A percentile compares a stretch with the other conserved stretches of the same genome.
These are phyloP conservation scores for Procambarus clarkii DNA, from an alignment of 1,140 invertebrate genomes.

Conservation along the genomic window DNA sequence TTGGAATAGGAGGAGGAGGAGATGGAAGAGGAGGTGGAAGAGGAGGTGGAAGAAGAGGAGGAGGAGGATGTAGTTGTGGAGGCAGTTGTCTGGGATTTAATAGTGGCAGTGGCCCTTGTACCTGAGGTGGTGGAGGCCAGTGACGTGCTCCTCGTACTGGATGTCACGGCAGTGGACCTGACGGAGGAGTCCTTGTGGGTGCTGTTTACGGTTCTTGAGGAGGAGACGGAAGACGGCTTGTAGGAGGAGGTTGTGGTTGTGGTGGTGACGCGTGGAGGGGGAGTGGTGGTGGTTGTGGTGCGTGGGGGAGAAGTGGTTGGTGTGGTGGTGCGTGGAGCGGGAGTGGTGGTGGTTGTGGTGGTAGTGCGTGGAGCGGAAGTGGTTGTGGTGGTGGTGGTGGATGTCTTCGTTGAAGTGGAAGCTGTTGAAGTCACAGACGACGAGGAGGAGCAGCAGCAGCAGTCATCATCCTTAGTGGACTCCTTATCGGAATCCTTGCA, in stretches of 20 bases:
- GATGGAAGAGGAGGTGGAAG: slow-evolving; percentile 15
- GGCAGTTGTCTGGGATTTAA: neutral
- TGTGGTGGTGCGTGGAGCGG: neutral
- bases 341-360: slow-evolving; percentile 9
- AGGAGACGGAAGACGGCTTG: neutral
- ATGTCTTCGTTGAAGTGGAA: slow-evolving; percentile 2
- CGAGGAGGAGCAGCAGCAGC: slow-evolving; percentile 52
- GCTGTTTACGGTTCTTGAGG: neutral
- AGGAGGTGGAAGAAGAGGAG: neutral
- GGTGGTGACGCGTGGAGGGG: neutral
- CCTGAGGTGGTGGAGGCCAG: neutral
- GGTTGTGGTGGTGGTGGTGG: slow-evolving; percentile 38
- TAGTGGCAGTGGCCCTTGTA: neutral
- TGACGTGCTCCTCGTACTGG: neutral
- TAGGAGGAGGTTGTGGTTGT: neutral
- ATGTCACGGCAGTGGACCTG: neutral
- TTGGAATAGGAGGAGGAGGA: slow-evolving; percentile 34
- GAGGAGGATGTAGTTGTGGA: neutral
- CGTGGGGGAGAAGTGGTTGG: slow-evolving; percentile 6
- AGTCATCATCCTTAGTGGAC: slow-evolving; percentile 25
- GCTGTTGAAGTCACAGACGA: slow-evolving; percentile 46
- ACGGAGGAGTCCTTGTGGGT: neutral
- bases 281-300: slow-evolving; percentile 6
- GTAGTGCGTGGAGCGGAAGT: slow-evolving; percentile 3
- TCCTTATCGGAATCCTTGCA: slow-evolving; percentile 48